Conservation (phyloP, 2,888 invertebrate genomes). For the Scrobipalpa atriplicella region DNA sequence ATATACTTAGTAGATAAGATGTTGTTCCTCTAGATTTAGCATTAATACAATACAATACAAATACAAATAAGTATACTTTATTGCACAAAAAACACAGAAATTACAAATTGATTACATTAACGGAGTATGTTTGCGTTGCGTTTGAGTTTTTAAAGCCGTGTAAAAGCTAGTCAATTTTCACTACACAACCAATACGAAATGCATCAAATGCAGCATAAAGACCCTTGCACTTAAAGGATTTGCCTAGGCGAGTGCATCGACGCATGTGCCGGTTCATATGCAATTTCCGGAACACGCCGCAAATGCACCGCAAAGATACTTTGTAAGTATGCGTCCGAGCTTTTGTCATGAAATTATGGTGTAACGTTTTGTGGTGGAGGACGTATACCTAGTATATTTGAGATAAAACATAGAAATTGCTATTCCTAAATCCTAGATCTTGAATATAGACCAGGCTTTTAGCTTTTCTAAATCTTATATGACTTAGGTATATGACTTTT, state of each 20-base stretch:
- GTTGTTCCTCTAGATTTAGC: background rate
- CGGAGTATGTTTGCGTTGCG: too few relatives aligned
- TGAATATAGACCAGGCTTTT: too few relatives aligned
- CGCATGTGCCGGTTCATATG: background rate
- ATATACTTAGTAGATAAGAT: background rate
- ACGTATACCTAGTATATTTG: too few relatives aligned
- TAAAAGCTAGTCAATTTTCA: background rate
- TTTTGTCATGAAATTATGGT: conserved; percentile 13
- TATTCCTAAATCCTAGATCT: too few relatives aligned
- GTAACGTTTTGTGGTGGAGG: background rate
- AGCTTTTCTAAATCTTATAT: too few relatives aligned
- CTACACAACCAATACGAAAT: background rate
- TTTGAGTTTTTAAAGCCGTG: too few relatives aligned
- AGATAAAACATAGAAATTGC: too few relatives aligned
- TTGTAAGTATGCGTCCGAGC: conserved; percentile 2
- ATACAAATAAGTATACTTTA: too few relatives aligned
- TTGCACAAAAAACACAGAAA: background rate
- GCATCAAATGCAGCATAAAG: background rate
- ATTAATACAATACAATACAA: too few relatives aligned
- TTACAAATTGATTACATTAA: background rate
- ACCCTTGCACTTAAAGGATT: background rate
- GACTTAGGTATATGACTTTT: too few relatives aligned
- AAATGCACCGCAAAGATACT: background rate
- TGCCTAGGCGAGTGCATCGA: background rate
- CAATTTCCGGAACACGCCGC: background rate